Evolutionary conservation across 1,140 invertebrate genomes (phyloP), one percentile per base, ranked within the genome.

Genomic region (Oreohelix idahoensis): DNA sequence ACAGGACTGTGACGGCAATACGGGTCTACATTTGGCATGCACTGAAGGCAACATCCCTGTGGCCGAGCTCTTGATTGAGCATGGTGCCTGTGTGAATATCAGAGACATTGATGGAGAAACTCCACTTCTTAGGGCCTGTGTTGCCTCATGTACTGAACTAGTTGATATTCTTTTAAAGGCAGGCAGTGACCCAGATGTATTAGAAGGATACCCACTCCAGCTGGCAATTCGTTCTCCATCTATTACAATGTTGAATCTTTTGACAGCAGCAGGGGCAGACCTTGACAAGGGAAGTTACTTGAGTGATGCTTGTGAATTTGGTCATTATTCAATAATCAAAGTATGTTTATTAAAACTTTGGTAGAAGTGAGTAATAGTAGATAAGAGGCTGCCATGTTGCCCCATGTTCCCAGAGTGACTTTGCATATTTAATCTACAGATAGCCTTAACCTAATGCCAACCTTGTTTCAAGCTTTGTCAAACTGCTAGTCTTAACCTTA

Each of bases 21-120:
- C 85, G 42, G 71, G 39, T 58, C 80, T 86, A 20, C 85, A 86
- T 70, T 70, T 86, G 29, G 83, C 85, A 17, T 86, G 85, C 70
- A 80, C 75, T 2, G 51, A 83, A 23, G 42, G 66, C 79, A 84
- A 86, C 39, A 69, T 83, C n/a, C 51, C 75, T 45, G 83, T 83
- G 1, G 83, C 76, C 4, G 51, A 81, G 35, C 42, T 79, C 26
- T 51, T 86, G 1, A 29, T 86, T 35, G 69, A 79, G n/a, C 38
- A 53, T 11, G 80, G 83, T 23, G 83, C 83, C 15, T 66, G 78
- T 77, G 85, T 86, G 10, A 78, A 69, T 51, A 26, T 80, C 35
- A 53, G 17, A 53, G 81, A 84, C 49, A 53, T 80, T 29, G 74
- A 84, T 69, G 83, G 78, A 23, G 83, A 84, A 26, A 86, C 85